phyloP scores from a whole-genome alignment of 1,140 invertebrate genomes.

The Cydia pomonella region DNA sequence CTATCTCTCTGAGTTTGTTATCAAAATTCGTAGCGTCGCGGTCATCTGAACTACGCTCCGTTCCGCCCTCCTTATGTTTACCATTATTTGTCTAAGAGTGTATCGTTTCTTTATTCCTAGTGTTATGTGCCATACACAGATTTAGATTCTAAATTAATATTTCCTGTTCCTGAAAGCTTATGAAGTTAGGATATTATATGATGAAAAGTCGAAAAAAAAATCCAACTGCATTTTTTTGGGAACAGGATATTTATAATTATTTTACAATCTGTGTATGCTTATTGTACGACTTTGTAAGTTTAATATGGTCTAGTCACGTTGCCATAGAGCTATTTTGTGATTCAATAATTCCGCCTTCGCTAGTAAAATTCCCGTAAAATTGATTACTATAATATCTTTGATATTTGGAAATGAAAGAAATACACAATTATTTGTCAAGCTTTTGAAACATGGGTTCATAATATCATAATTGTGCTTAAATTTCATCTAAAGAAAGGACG shows the following conservation, averaged over 20 bases:
- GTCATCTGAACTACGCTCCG: constrained; percentile 14
- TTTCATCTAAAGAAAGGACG: no score
- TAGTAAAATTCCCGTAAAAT: neutral
- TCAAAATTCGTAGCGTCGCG: constrained; percentile 29
- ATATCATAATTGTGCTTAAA: no score
- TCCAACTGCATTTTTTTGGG: neutral
- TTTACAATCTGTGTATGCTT: constrained; percentile 6
- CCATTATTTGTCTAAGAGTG: neutral
- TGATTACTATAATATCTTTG: no score
- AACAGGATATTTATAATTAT: neutral
- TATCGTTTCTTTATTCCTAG: constrained; percentile 1
- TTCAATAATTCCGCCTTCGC: constrained; percentile 19
- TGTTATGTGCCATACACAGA: constrained; percentile 9
- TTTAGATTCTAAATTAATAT: neutral
- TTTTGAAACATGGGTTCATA: no score
- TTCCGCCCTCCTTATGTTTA: constrained; percentile 20
- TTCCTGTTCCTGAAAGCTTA: neutral
- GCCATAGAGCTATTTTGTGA: constrained; percentile 27
- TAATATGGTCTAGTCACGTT: constrained; percentile 24
- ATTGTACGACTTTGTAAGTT: constrained; percentile 8
- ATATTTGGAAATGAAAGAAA: neutral
- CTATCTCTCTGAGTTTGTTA: constrained; percentile 32
- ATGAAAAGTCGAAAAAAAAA: no score
- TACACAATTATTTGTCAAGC: no score
- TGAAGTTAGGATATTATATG: no score